A percentile compares a stretch with the other conserved stretches of the same genome.
Evolutionary conservation across 2,888 invertebrate genomes (phyloP).

Genomic region (Drosophila eohydei): DNA sequence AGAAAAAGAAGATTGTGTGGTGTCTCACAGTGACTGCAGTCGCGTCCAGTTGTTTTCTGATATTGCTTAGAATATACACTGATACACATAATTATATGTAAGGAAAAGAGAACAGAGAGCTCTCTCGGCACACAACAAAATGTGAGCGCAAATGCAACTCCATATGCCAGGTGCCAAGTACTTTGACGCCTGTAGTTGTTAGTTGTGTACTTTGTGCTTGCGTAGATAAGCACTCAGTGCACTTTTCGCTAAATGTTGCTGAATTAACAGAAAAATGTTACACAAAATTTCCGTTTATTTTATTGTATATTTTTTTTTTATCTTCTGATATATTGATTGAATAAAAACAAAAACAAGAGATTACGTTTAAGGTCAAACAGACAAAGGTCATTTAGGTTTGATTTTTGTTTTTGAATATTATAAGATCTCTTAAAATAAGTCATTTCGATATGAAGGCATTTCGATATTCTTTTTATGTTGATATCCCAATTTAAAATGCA

Average conservation of each 20-base stretch:
- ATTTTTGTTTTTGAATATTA: slow-evolving; percentile 5
- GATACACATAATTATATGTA: neutral
- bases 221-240: slow-evolving; percentile 19
- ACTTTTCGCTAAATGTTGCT: slow-evolving; percentile 3
- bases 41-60: slow-evolving; percentile 13
- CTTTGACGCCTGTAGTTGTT: slow-evolving; percentile 32
- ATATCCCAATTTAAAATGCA: slow-evolving; percentile 37
- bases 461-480: slow-evolving; percentile 13
- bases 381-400: slow-evolving; percentile 10
- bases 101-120: neutral
- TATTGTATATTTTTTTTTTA: neutral
- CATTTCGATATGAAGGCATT: neutral
- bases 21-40: slow-evolving; percentile 24
- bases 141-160: slow-evolving; percentile 21
- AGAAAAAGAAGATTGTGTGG: neutral
- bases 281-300: slow-evolving; percentile 4
- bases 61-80: slow-evolving; percentile 29
- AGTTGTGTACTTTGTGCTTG: slow-evolving; percentile 35
- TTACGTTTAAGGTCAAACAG: slow-evolving; percentile 52
- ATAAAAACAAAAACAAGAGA: slow-evolving; percentile 5
- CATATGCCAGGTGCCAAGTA: slow-evolving; percentile 46
- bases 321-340: neutral
- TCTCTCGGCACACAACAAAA: slow-evolving; percentile 10
- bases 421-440: slow-evolving; percentile 1
- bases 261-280: neutral